Conservation (phyloP, 1,140 invertebrate species). For the Drosophila setifemur region DNA sequence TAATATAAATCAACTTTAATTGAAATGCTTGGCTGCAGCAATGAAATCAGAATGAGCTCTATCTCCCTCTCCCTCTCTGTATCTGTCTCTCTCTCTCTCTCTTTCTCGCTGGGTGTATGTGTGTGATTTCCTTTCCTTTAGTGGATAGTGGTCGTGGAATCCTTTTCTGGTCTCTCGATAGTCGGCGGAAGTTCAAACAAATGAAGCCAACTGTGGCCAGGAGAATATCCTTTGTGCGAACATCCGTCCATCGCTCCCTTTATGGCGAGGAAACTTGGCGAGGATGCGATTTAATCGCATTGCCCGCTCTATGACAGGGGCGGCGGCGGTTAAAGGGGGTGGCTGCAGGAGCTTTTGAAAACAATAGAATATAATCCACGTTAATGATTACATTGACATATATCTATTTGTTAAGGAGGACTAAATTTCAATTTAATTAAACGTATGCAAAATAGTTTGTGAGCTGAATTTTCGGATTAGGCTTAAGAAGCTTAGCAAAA, state of each 20-base stretch:
- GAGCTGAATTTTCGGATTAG: no score
- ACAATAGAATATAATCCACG: no score
- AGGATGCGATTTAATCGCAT: constrained; percentile 33
- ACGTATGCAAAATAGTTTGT: no score
- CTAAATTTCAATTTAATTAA: no score
- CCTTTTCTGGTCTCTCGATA: not conserved
- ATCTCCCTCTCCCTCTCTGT: not conserved
- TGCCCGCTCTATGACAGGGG: constrained; percentile 2
- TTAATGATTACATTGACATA: no score
- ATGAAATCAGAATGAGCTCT: constrained; percentile 24
- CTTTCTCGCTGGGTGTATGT: not conserved
- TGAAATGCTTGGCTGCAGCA: constrained; percentile 55
- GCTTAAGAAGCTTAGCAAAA: no score
- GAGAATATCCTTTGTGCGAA: constrained; percentile 20
- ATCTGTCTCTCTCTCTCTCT: not conserved
- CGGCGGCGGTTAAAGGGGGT: not conserved
- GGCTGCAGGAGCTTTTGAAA: no score
- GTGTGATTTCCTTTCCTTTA: not conserved
- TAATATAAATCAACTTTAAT: constrained; percentile 75
- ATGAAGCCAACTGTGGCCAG: constrained; percentile 26
- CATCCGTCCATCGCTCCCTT: not conserved
- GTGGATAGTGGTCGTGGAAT: not conserved
- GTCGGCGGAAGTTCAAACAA: constrained; percentile 22
- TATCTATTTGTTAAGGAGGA: no score
- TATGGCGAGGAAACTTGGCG: not conserved